A percentile compares a stretch with the other conserved stretches of the same genome.
These are phyloP conservation scores for Eristalis intricaria DNA, from an alignment of 2,888 invertebrate genomes.

Conservation along the genomic window DNA sequence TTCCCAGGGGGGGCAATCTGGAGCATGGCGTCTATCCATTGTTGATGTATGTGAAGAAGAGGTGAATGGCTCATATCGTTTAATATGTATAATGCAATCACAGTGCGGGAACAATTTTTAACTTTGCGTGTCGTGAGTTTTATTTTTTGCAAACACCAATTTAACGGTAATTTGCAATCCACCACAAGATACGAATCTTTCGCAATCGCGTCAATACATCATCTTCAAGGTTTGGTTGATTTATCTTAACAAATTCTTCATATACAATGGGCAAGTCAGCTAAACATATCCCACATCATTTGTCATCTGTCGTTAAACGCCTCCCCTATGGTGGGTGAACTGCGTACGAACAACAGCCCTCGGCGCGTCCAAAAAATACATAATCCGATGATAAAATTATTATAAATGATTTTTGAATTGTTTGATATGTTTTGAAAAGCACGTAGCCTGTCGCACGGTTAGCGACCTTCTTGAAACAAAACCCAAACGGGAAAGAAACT, in stretches of 20 bases:
- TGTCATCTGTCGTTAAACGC: conserved; percentile 54
- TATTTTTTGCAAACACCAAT: conserved; percentile 35
- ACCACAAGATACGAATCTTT: conserved; percentile 24
- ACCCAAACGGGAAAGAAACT: conserved; percentile 5
- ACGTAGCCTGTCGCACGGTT: conserved; percentile 38
- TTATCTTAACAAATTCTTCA: conserved; percentile 55
- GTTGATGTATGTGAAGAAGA: neutral
- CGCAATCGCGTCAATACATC: conserved; percentile 60
- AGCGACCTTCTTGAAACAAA: conserved; percentile 1
- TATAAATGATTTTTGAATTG: conserved; percentile 72
- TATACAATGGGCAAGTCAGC: conserved; percentile 8
- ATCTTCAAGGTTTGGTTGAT: conserved; percentile 36
- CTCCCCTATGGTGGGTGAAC: neutral
- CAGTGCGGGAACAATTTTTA: conserved; percentile 1
- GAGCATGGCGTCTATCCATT: neutral
- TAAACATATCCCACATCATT: conserved; percentile 54
- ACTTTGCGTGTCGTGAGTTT: neutral
- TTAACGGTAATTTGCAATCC: conserved; percentile 62
- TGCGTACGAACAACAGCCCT: neutral
- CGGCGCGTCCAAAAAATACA: conserved; percentile 17
- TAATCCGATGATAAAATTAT: conserved; percentile 70
- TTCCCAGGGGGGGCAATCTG: neutral
- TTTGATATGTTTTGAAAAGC: conserved; percentile 56
- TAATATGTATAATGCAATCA: neutral
- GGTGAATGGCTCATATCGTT: neutral